Conservation (phyloP, 2,113 vertebrate species). For the Dryoscopus gambensis region DNA sequence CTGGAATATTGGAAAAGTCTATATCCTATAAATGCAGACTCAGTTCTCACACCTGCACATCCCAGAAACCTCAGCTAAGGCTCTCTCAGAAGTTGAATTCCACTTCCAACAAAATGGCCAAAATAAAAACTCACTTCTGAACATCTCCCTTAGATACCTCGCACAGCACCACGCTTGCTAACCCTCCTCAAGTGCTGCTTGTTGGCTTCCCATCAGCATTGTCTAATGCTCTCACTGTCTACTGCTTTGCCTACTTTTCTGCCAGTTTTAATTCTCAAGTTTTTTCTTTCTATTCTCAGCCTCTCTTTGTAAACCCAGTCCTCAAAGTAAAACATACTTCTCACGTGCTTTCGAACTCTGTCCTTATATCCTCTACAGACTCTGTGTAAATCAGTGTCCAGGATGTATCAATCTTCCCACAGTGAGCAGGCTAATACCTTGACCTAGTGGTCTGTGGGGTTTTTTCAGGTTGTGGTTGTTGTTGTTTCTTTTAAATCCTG, state of each 20-base stretch:
- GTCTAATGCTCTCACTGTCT: background rate
- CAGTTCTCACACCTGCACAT: background rate
- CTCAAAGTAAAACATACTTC: background rate
- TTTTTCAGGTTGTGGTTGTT: background rate
- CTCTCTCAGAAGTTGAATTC: background rate
- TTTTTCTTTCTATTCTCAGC: background rate
- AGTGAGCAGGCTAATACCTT: background rate
- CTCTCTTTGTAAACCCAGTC: background rate
- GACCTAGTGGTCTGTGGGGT: background rate
- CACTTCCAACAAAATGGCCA: background rate
- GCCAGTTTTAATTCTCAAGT: background rate
- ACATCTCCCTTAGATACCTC: background rate
- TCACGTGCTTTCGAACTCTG: background rate
- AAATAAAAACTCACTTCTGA: background rate
- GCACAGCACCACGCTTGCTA: accelerated
- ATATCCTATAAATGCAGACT: background rate
- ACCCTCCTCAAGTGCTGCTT: background rate
- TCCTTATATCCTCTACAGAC: background rate
- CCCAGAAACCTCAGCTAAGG: background rate
- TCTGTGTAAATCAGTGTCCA: background rate
- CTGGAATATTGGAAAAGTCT: background rate
- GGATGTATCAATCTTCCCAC: background rate
- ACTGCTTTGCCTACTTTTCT: background rate
- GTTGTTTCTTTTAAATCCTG: background rate
- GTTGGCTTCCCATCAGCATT: background rate